Conservation (phyloP, 2,797 vertebrate species). For the Scolopax bukidnonensis region DNA sequence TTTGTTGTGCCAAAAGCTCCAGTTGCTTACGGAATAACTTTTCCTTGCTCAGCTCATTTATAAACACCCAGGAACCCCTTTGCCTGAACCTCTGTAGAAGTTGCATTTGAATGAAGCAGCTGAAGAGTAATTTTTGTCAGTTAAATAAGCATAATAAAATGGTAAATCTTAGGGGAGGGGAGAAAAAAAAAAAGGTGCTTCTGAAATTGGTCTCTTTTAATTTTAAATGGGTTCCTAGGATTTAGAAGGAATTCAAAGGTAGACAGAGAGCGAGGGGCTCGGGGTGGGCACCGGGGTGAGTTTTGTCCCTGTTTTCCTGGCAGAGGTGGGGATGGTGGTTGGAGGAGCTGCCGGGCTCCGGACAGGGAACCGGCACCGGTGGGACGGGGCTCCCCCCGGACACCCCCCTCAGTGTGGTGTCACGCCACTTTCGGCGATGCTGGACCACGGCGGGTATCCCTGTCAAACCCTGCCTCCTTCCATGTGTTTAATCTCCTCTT, state of each 20-base stretch:
- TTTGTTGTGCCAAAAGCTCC: not conserved
- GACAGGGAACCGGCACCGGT: not conserved
- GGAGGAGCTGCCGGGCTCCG: not conserved
- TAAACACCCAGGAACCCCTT: not conserved
- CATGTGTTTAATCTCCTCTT: not conserved
- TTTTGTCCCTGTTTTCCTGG: not conserved
- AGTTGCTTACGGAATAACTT: not conserved
- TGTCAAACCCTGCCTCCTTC: accelerated
- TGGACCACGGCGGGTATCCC: accelerated
- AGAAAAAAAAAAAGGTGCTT: not conserved
- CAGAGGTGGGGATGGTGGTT: accelerated
- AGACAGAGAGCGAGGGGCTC: not conserved
- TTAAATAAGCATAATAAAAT: not conserved
- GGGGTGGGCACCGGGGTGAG: not conserved
- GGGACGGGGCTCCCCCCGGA: not conserved
- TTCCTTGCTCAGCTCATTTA: not conserved
- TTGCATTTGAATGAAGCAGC: not conserved
- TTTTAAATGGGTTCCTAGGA: not conserved
- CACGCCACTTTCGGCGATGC: not conserved
- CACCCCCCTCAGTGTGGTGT: too few relatives aligned
- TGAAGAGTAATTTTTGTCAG: not conserved
- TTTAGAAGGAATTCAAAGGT: not conserved
- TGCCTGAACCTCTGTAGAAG: not conserved
- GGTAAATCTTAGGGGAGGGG: not conserved
- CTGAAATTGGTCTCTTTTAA: not conserved